Base-by-base conservation (phyloP, 1,140 invertebrate species). In the Mylabris phalerata region DNA sequence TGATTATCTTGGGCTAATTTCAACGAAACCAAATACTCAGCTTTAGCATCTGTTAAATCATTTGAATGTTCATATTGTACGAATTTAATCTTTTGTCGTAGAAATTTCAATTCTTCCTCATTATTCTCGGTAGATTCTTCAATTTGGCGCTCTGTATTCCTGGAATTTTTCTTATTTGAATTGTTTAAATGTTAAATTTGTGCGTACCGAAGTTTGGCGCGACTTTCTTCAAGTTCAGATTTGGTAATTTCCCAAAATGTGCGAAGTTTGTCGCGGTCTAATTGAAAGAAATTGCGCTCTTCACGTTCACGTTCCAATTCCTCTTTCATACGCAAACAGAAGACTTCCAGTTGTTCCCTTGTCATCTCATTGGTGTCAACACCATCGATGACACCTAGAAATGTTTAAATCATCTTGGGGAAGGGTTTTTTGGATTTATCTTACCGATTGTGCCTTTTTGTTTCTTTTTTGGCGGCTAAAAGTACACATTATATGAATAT, bases 241-340 rank as follows among this genome's bases (percentile, higher is more conserved):
- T 88, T 82, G 1, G 90, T 90, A 46, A 93, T 90, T 73, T 97
- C 93, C 93, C 93, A 97, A 75, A 95, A 95, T 27, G 90, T 92
- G 60, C 92, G 82, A 10, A 97, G 83, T 77, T 95, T 95, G 72
- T 98, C 94, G 64, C 94, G 80, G 75, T 98, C 95, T 49, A 97
- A 73, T 77, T 97, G 94, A 67, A 97, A 96, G 71, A 90, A 96
- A 74, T 97, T 97, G 63, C 94, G 78, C 74, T 98, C 93, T 75
- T 97, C 93, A 65, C 93, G 80, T 76, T 97, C 94, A 45, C 91
- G 82, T 69, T 97, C 93, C 70, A 96, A 79, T 77, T 97, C 93
- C 66, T 94, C 90, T 68, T 92, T 84, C n/a, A 97, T 84, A 67
- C 86, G 83, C 26, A 88, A 77, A 6, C 91, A 85, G 71, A 95